Evolutionary conservation across 1,140 invertebrate genomes (phyloP).

Genomic region (Copidosoma floridanum): DNA sequence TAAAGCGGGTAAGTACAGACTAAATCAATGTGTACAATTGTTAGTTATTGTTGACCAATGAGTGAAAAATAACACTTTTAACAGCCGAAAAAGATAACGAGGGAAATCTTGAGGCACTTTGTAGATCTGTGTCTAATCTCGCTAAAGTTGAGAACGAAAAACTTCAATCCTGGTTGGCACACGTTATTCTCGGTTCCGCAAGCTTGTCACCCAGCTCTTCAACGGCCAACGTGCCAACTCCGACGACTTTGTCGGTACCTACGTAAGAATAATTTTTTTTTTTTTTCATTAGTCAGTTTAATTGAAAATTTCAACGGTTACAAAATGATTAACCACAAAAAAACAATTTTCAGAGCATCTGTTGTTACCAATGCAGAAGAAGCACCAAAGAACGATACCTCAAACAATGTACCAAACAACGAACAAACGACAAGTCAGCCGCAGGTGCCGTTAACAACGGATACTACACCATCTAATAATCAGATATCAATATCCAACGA

Average conservation of each 20-base stretch:
- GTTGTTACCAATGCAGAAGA: constrained; percentile 17
- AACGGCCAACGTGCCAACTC: constrained; percentile 52
- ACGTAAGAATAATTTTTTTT: constrained; percentile 4
- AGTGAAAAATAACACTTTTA: neutral
- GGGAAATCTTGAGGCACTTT: constrained; percentile 68
- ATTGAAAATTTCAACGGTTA: neutral
- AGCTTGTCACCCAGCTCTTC: constrained; percentile 48
- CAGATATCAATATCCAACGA: constrained; percentile 43
- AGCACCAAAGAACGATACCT: constrained; percentile 6
- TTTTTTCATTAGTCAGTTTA: neutral
- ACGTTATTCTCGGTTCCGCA: constrained; percentile 64
- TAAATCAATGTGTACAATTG: constrained; percentile 1
- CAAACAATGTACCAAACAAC: constrained; percentile 35
- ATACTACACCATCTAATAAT: constrained; percentile 28
- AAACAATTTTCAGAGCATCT: constrained; percentile 24
- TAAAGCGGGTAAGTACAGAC: constrained; percentile 59
- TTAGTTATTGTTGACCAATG: too few species aligned
- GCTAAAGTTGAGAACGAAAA: constrained; percentile 65
- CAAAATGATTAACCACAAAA: neutral
- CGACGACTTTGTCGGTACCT: constrained; percentile 32
- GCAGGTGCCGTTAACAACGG: constrained; percentile 36
- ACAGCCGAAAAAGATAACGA: constrained; percentile 60
- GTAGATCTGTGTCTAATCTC: constrained; percentile 67
- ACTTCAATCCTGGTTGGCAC: constrained; percentile 69
- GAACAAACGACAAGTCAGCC: constrained; percentile 42